These are phyloP conservation scores for Microcebus griseorufus DNA, from an alignment of 2,113 vertebrate species.

Conservation along the genomic window DNA sequence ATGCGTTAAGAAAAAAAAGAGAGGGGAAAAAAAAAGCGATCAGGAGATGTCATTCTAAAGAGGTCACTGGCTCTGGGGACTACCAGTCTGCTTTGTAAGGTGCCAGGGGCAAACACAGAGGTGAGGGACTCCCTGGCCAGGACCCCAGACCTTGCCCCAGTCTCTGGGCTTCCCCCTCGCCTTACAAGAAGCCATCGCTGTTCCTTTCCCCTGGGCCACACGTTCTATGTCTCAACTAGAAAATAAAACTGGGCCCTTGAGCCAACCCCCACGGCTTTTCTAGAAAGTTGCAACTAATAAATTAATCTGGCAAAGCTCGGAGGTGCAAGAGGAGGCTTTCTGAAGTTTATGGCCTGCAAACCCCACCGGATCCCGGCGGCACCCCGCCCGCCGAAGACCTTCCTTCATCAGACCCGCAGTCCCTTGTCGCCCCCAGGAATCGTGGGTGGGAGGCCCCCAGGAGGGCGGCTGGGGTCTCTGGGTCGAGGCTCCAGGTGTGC, in stretches of 20 bases:
- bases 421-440: accelerated
- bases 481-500: background rate
- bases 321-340: background rate
- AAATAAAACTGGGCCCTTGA: background rate
- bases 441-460: background rate
- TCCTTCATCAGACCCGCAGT: background rate
- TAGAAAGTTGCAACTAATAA: too few relatives aligned
- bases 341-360: background rate
- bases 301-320: too few relatives aligned
- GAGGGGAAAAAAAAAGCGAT: background rate
- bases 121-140: background rate
- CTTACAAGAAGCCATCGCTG: background rate
- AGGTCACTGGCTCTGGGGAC: background rate
- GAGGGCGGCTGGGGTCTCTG: background rate
- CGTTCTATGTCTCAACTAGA: background rate
- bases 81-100: background rate
- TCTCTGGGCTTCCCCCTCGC: background rate
- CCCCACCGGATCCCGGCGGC: background rate
- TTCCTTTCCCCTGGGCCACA: background rate
- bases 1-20: background rate
- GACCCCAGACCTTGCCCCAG: background rate
- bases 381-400: too few relatives aligned
- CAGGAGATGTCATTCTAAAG: background rate
- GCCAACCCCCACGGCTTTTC: background rate
- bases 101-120: background rate